Evolutionary conservation across 2,888 invertebrate species (phyloP), one percentile per base, ranked within the genome.

Genomic region (Cataglyphis cursor): DNA sequence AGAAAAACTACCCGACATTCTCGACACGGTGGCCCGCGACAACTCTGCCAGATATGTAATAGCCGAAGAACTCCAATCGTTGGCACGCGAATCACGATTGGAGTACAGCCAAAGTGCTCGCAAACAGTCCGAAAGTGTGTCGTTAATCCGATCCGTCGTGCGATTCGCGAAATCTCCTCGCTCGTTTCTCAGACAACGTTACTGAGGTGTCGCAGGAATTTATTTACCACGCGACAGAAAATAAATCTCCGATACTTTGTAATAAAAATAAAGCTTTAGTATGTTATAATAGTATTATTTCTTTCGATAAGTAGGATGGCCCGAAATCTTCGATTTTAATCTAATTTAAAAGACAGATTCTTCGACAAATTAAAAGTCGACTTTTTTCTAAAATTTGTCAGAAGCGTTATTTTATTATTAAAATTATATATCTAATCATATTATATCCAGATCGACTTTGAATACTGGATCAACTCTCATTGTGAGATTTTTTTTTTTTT

Each of bases 61-160:
- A 1, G 21, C n/a, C 61, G n/a, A 74, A 28, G 18, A 62, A 51
- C 44, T 24, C 18, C 48, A 57, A 78, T 68, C 68, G 61, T 68
- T 84, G 81, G 84, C 81, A 84, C 74, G 68, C 61, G 48, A 38
- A 35, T 75, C 73, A 24, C 64, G 35, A 73, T 70, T 85, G 84
- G 84, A 85, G 48, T 61, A 61, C 15, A 12, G 70, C 76, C 82
- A 82, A 81, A 85, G 66, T 82, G 65, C 57, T 59, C 18, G 15
- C 59, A 73, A 59, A 64, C 44, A 38, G 18, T 41, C 41, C 21
- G 24, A 64, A 48, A 28, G 70, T 62, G 68, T 54, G 8, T 35
- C 62, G 21, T 64, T 70, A 65, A 62, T 65, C 51, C 59, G 28
- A 35, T n/a, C 62, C n/a, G n/a, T 61, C 41, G 48, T 59, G 41